phyloP scores from a whole-genome alignment of 2,888 invertebrate genomes.

The Yponomeuta plumbellus region DNA sequence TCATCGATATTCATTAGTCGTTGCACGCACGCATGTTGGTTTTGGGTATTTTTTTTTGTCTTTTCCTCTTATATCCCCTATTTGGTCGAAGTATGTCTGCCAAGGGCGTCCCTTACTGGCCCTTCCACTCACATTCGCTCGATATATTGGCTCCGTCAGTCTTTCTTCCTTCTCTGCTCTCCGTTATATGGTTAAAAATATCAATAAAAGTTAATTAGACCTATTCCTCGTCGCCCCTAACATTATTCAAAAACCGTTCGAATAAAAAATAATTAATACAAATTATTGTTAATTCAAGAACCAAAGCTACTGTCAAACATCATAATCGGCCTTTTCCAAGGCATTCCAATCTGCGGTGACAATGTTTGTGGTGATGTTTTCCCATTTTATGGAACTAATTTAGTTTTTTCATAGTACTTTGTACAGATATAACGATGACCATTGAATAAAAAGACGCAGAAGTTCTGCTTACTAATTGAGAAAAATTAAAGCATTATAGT shows the following conservation, averaged over 20 bases:
- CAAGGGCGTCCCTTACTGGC: too few species aligned
- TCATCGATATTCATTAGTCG: too few species aligned
- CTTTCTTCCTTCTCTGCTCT: too few species aligned
- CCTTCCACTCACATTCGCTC: too few species aligned
- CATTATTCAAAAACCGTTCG: neutral
- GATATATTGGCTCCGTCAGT: too few species aligned
- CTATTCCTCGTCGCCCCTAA: neutral
- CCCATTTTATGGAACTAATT: constrained; percentile 8
- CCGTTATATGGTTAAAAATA: too few species aligned
- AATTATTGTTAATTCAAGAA: neutral
- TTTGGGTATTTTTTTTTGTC: too few species aligned
- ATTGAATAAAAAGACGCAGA: neutral
- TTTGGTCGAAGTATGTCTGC: too few species aligned
- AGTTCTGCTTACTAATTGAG: neutral
- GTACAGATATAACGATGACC: neutral
- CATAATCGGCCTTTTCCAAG: neutral
- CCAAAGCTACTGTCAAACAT: neutral
- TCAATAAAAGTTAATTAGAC: neutral
- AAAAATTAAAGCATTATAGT: too few species aligned
- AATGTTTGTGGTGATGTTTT: neutral
- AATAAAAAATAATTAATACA: neutral
- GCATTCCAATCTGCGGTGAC: neutral
- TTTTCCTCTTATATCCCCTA: too few species aligned
- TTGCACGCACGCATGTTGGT: too few species aligned
- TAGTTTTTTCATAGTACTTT: neutral